A percentile compares a stretch with the other conserved stretches of the same genome.
Evolutionary conservation across 2,113 vertebrate species (phyloP).

Genomic region (Amblyopsis rosae): DNA sequence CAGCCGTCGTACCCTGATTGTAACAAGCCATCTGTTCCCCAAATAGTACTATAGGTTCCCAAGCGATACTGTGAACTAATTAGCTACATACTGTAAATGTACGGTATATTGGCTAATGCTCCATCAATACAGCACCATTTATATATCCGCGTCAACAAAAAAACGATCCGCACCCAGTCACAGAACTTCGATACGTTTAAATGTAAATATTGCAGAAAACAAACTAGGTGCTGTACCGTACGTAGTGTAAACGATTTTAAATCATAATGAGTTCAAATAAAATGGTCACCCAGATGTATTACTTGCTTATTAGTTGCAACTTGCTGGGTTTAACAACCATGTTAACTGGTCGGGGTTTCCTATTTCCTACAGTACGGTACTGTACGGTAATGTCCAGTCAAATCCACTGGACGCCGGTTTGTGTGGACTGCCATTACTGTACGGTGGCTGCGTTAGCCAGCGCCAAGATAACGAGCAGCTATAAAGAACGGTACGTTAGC

Average conservation of each 20-base stretch:
- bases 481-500: slow-evolving; percentile 25
- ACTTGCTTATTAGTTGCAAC: background rate
- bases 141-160: background rate
- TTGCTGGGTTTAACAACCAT: background rate
- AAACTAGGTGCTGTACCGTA: background rate
- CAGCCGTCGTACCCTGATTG: too few relatives aligned
- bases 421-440: slow-evolving; percentile 4
- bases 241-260: background rate
- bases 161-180: background rate
- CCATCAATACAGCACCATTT: background rate
- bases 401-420: slow-evolving; percentile 18
- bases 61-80: background rate
- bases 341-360: slow-evolving; percentile 47
- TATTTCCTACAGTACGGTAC: slow-evolving; percentile 8
- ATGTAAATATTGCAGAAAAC: background rate
- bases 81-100: background rate
- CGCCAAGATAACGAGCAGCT: slow-evolving; percentile 29
- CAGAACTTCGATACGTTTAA: background rate
- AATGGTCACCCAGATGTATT: background rate
- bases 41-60: too few relatives aligned
- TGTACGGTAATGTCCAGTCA: slow-evolving; percentile 20
- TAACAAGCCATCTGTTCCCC: too few relatives aligned
- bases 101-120: background rate
- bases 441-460: background rate
- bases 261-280: background rate